These are phyloP conservation scores for Anomalospiza imberbis DNA, from an alignment of 2,797 vertebrate species.

Conservation along the genomic window DNA sequence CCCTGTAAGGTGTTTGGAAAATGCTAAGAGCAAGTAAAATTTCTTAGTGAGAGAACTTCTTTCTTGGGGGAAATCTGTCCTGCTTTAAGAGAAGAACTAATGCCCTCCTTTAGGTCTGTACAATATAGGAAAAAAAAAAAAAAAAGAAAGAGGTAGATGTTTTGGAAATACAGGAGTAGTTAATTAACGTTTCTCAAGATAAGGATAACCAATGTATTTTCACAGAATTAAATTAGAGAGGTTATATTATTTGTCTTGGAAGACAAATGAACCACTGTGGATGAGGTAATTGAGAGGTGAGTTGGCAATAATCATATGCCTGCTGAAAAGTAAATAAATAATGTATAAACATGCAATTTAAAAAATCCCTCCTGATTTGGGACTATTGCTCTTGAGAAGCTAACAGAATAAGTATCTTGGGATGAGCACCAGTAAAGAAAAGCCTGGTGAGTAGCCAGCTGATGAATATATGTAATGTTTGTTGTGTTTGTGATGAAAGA, in stretches of 20 bases:
- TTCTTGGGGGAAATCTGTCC: not conserved
- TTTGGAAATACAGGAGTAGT: not conserved
- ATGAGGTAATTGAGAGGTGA: not conserved
- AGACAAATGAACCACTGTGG: not conserved
- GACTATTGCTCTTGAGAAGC: not conserved
- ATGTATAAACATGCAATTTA: not conserved
- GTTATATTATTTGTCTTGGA: not conserved
- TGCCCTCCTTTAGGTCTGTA: not conserved
- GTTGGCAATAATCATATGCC: not conserved
- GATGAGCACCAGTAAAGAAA: not conserved
- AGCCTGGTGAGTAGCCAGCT: not conserved
- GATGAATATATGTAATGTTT: not conserved
- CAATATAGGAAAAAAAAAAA: not conserved
- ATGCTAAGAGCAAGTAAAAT: not conserved
- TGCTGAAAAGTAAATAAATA: not conserved
- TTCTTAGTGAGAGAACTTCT: not conserved
- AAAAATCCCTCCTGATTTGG: not conserved
- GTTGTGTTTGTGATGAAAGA: conserved; percentile 10
- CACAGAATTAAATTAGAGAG: not conserved
- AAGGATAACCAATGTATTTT: not conserved
- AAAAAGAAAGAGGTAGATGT: not conserved
- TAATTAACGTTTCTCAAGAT: not conserved
- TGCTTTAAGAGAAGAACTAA: not conserved
- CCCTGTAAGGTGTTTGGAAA: not conserved
- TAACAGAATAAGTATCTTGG: not conserved